Percentiles rank a stretch among this genome's conserved stretches.
Evolutionary conservation across 2,113 vertebrate genomes (phyloP).

Genomic region (Grallaria varia): DNA sequence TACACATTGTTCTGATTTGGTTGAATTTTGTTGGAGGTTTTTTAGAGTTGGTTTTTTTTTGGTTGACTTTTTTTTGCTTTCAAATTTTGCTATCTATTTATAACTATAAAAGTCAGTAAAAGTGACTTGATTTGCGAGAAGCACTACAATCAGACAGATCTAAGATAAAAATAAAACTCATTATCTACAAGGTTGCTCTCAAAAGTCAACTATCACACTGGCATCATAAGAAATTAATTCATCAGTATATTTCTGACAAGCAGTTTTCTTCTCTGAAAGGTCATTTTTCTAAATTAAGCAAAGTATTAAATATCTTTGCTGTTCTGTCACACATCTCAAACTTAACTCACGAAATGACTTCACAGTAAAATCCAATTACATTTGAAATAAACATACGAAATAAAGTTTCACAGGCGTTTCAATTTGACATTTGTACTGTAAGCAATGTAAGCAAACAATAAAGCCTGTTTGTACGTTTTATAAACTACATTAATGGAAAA

Average conservation of each 20-base stretch:
- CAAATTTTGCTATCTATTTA: neutral
- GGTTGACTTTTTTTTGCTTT: neutral
- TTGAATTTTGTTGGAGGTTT: neutral
- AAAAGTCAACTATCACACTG: constrained; percentile 18
- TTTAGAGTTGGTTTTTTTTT: neutral
- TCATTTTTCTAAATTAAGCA: constrained; percentile 61
- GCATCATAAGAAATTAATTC: constrained; percentile 46
- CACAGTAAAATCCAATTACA: neutral
- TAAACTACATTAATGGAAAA: neutral
- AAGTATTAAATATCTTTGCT: constrained; percentile 41
- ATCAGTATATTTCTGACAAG: constrained; percentile 53
- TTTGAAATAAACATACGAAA: neutral
- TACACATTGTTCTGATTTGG: neutral
- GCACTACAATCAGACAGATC: constrained; percentile 29
- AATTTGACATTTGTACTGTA: neutral
- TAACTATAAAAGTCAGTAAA: constrained; percentile 10
- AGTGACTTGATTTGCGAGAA: neutral
- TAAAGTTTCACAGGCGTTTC: neutral
- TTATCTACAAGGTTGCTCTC: constrained; percentile 33
- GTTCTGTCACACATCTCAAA: neutral
- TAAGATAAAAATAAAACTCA: constrained; percentile 57
- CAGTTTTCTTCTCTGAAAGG: constrained; percentile 13
- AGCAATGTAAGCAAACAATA: neutral
- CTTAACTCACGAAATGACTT: neutral
- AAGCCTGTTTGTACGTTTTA: neutral